phyloP scores from a whole-genome alignment of 2,888 invertebrate species.

The Andrena trimmerana region DNA sequence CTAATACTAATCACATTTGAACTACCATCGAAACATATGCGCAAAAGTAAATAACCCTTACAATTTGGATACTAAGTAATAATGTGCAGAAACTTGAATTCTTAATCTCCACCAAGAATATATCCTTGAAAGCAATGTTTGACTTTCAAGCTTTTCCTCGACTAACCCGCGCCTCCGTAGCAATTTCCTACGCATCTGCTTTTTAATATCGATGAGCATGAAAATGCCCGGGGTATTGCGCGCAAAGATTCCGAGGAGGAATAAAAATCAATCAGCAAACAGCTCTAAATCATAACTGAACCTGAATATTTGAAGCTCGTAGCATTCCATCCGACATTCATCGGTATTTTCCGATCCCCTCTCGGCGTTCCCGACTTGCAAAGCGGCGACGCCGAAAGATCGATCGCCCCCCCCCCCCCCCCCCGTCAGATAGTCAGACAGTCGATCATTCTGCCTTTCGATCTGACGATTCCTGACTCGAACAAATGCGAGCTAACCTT shows the following conservation, averaged over 20 bases:
- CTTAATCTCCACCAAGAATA: no score
- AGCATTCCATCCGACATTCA: constrained; percentile 67
- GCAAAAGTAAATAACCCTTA: no score
- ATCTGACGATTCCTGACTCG: constrained; percentile 14
- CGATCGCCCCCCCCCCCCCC: constrained; percentile 38
- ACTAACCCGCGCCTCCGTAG: neutral
- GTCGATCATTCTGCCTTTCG: constrained; percentile 55
- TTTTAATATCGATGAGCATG: constrained; percentile 31
- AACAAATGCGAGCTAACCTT: neutral
- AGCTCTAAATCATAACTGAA: constrained; percentile 59
- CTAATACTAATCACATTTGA: no score
- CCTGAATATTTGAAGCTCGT: constrained; percentile 63
- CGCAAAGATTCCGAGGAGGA: constrained; percentile 38
- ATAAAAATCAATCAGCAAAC: constrained; percentile 61
- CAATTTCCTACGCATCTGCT: constrained; percentile 34
- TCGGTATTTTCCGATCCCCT: constrained; percentile 56
- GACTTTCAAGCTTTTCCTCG: neutral
- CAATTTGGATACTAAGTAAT: no score
- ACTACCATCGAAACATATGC: no score
- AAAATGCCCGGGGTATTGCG: constrained; percentile 25
- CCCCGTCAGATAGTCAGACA: constrained; percentile 49
- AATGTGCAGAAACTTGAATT: no score
- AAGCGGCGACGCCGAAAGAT: constrained; percentile 68
- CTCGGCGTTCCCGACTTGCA: constrained; percentile 54
- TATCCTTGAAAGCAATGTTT: no score